A percentile compares a stretch with the other conserved stretches of the same genome.
Conservation (phyloP, 2,797 vertebrate genomes). For the Sebastes taczanowskii region DNA sequence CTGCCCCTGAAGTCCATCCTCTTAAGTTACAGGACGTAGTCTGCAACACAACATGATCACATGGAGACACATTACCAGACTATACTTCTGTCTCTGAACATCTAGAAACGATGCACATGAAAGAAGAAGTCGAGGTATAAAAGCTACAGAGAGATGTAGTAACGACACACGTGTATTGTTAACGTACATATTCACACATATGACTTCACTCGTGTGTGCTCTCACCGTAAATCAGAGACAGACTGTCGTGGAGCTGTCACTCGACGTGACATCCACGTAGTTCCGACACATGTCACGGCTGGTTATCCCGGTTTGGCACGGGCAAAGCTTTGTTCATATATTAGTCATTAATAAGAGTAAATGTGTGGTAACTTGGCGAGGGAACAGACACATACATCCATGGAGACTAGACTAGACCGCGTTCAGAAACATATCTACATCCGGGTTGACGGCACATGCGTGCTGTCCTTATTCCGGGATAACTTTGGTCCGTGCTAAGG, state of each 20-base stretch:
- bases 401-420: neutral
- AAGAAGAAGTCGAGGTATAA: no score
- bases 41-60: constrained; percentile 15
- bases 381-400: neutral
- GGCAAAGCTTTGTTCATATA: constrained; percentile 1
- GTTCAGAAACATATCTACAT: constrained; percentile 79
- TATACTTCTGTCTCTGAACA: neutral
- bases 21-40: neutral
- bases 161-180: neutral
- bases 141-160: no score
- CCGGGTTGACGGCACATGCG: constrained; percentile 92
- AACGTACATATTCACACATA: neutral
- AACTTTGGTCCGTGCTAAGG: constrained; percentile 88
- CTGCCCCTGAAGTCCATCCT: constrained; percentile 90
- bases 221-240: constrained; percentile 36
- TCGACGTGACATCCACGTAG: constrained; percentile 13
- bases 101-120: neutral
- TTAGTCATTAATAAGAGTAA: neutral
- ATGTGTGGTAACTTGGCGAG: constrained; percentile 43
- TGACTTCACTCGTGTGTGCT: neutral
- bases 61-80: neutral
- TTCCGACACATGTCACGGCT: constrained; percentile 27
- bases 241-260: constrained; percentile 21
- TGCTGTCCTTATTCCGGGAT: constrained; percentile 92
- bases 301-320: constrained; percentile 47